Conservation (phyloP, 1,140 invertebrate species). For the Drosophila ogumai region DNA sequence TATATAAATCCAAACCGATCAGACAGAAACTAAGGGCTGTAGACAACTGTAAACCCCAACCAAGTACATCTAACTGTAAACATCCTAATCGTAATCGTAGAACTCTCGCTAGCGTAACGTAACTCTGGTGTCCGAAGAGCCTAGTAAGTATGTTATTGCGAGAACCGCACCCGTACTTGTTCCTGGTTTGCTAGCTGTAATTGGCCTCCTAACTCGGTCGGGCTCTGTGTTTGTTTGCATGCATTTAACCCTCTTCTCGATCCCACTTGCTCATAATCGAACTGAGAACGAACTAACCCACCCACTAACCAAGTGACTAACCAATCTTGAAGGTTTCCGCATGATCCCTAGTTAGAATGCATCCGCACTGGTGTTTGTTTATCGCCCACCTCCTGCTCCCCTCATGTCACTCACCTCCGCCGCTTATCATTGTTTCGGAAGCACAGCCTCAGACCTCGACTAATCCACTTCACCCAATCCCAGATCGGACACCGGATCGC, state of each 20-base stretch:
- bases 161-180: slow-evolving; percentile 26
- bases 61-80: slow-evolving; percentile 48
- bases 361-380: slow-evolving; percentile 46
- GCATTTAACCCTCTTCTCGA: slow-evolving; percentile 23
- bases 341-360: slow-evolving; percentile 36
- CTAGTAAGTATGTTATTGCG: slow-evolving; percentile 69
- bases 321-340: not conserved
- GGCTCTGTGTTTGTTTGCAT: slow-evolving; percentile 44
- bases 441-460: not conserved
- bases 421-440: slow-evolving; percentile 13
- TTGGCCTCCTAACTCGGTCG: slow-evolving; percentile 49
- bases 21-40: slow-evolving; percentile 32
- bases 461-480: slow-evolving; percentile 6
- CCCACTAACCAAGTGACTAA: slow-evolving; percentile 18
- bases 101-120: slow-evolving; percentile 42
- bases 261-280: slow-evolving; percentile 22
- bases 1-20: slow-evolving; percentile 18
- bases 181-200: slow-evolving; percentile 47
- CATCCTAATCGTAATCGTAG: slow-evolving; percentile 54
- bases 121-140: slow-evolving; percentile 59
- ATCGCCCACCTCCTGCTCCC: slow-evolving; percentile 3
- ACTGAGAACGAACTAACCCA: slow-evolving; percentile 29
- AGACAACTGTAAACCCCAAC: slow-evolving; percentile 27
- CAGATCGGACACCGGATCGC: slow-evolving; percentile 83
- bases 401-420: slow-evolving; percentile 26